phyloP scores from a whole-genome alignment of 30 jellyfish, hydroid and myxozoan species.

The Phacellophora camtschatica region DNA sequence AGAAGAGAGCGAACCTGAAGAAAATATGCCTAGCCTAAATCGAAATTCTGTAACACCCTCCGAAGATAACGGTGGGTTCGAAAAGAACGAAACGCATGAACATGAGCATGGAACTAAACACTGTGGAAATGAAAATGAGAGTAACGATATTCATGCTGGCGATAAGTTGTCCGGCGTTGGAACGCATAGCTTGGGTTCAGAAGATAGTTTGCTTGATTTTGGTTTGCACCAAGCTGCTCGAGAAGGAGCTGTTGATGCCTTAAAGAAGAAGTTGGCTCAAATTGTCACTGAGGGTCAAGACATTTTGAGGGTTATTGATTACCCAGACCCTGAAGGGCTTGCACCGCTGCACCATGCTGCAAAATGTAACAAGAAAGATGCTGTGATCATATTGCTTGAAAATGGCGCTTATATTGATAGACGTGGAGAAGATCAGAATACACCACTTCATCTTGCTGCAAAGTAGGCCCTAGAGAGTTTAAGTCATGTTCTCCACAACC shows the following conservation, averaged over 20 bases:
- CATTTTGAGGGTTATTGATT: constrained; percentile 48
- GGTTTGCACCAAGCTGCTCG: constrained; percentile 91
- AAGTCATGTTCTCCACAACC: too few species aligned
- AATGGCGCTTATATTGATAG: constrained; percentile 66
- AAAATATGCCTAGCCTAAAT: constrained; percentile 2
- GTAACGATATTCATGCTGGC: background rate
- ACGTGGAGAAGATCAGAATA: constrained; percentile 77
- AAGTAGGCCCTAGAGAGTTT: constrained; percentile 74
- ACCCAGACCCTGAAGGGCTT: constrained; percentile 60
- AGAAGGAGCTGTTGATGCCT: constrained; percentile 69
- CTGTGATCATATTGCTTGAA: constrained; percentile 47
- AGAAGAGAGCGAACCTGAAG: background rate
- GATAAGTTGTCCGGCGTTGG: constrained; percentile 29
- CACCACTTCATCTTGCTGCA: constrained; percentile 92
- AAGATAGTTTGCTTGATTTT: constrained; percentile 16
- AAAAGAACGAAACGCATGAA: background rate
- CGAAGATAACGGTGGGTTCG: constrained; percentile 13
- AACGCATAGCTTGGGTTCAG: constrained; percentile 9
- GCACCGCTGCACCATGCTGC: constrained; percentile 93
- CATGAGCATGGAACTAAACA: too few species aligned
- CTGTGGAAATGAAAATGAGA: background rate
- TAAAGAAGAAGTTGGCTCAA: constrained; percentile 27
- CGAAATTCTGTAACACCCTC: background rate
- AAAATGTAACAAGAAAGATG: constrained; percentile 61
- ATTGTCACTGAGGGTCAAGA: constrained; percentile 46